These are phyloP conservation scores for Polyommatus iphigenia DNA, from an alignment of 2,888 invertebrate genomes.

Conservation along the genomic window DNA sequence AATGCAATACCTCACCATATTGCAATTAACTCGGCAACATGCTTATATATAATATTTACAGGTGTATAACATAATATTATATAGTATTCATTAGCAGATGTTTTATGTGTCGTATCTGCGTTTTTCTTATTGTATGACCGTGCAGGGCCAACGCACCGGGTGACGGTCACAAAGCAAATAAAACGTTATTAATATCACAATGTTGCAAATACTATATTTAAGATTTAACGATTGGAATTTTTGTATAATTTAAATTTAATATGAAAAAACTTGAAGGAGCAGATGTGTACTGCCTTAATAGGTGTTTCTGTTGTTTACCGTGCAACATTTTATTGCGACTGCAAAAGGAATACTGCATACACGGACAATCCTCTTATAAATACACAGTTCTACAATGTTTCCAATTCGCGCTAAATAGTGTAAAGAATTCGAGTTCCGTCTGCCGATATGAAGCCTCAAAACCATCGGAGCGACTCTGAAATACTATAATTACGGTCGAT, in stretches of 20 bases:
- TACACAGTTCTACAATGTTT: neutral
- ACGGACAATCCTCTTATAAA: neutral
- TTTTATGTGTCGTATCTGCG: constrained; percentile 33
- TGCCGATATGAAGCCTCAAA: constrained; percentile 47
- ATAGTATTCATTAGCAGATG: constrained; percentile 20
- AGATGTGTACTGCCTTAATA: constrained; percentile 4
- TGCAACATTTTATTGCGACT: constrained; percentile 1
- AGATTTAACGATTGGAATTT: constrained; percentile 42
- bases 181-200: constrained; percentile 59
- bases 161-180: constrained; percentile 58
- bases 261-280: constrained; percentile 16
- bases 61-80: constrained; percentile 28
- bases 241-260: constrained; percentile 35
- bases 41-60: constrained; percentile 12
- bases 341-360: constrained; percentile 1
- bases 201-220: constrained; percentile 51
- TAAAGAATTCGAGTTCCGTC: constrained; percentile 42
- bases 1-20: neutral
- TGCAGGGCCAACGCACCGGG: constrained; percentile 52
- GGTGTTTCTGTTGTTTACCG: neutral
- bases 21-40: neutral
- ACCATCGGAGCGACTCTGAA: constrained; percentile 47
- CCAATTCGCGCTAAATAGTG: constrained; percentile 34
- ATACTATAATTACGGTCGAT: constrained; percentile 49
- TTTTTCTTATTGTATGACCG: constrained; percentile 42